A percentile compares a stretch with the other conserved stretches of the same genome.
Conservation (phyloP, 2,113 vertebrate genomes). For the Ptilorrhoa leucosticta region DNA sequence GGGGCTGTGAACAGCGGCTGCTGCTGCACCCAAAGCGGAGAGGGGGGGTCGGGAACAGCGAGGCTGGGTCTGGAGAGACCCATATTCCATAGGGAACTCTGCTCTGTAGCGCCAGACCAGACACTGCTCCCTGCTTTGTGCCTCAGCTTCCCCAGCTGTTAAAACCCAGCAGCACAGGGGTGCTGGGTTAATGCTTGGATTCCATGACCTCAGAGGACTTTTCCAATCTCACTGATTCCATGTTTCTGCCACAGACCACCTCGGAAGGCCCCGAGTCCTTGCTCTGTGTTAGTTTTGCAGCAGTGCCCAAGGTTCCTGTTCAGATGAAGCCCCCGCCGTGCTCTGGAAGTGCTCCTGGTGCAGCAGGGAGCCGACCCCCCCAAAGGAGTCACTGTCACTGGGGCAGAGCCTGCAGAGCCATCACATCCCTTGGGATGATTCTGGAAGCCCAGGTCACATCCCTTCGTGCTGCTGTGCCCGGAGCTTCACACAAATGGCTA, state of each 20-base stretch:
- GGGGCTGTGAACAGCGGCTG: not conserved
- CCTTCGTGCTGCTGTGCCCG: not conserved
- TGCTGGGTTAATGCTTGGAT: too few relatives aligned
- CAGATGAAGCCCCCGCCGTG: not conserved
- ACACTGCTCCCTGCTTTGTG: not conserved
- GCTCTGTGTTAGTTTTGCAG: not conserved
- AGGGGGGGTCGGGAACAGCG: not conserved
- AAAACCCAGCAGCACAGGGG: too few relatives aligned
- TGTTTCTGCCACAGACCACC: not conserved
- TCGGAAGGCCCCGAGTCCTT: rapidly evolving
- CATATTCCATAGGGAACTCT: not conserved
- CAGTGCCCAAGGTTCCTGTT: rapidly evolving
- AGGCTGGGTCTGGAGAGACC: not conserved
- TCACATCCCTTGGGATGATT: rapidly evolving
- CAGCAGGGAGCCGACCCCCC: not conserved
- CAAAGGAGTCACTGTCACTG: not conserved
- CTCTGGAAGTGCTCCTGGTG: not conserved
- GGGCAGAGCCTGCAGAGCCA: not conserved
- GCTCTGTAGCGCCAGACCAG: too few relatives aligned
- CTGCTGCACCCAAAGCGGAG: not conserved
- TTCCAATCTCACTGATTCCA: not conserved
- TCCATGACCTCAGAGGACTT: not conserved
- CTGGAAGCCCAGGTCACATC: not conserved
- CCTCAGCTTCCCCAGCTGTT: not conserved
- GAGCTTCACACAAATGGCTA: not conserved